Percentiles rank a stretch among this genome's conserved stretches.
Conservation (phyloP, 2,113 vertebrate species). For the Ammodytes dubius region DNA sequence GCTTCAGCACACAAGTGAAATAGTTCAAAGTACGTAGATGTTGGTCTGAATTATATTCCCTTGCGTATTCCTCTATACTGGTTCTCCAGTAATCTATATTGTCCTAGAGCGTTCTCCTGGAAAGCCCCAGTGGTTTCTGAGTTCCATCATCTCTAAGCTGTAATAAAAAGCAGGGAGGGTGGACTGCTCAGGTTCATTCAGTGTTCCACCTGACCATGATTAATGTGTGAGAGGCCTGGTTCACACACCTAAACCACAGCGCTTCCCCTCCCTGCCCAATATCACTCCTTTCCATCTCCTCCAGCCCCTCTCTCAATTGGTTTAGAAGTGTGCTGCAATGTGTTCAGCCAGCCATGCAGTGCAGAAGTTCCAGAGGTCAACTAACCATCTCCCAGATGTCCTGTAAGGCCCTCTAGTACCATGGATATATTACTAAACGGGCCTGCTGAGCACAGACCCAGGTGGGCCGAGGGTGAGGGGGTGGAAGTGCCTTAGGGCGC, state of each 20-base stretch:
- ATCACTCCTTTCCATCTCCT: slow-evolving; percentile 2
- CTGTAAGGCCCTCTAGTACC: neutral
- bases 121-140: slow-evolving; percentile 28
- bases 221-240: slow-evolving; percentile 61
- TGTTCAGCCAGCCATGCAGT: slow-evolving; percentile 46
- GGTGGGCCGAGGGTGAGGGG: neutral
- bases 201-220: slow-evolving; percentile 61
- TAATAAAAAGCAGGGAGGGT: slow-evolving; percentile 24
- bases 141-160: slow-evolving; percentile 55
- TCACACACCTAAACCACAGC: slow-evolving; percentile 53
- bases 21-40: slow-evolving; percentile 25
- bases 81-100: slow-evolving; percentile 36
- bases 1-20: slow-evolving; percentile 41
- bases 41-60: slow-evolving; percentile 31
- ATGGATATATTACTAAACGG: slow-evolving; percentile 1
- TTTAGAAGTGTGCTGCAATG: slow-evolving; percentile 18
- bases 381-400: slow-evolving; percentile 30
- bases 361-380: slow-evolving; percentile 43
- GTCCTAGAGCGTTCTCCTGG: neutral
- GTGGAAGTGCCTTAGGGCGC: neutral
- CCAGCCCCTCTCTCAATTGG: slow-evolving; percentile 14
- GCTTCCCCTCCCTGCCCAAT: neutral
- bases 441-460: neutral
- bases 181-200: slow-evolving; percentile 40
- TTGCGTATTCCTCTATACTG: neutral